Evolutionary conservation across 2,797 vertebrate genomes (phyloP).

Genomic region (Smutsia gigantea): DNA sequence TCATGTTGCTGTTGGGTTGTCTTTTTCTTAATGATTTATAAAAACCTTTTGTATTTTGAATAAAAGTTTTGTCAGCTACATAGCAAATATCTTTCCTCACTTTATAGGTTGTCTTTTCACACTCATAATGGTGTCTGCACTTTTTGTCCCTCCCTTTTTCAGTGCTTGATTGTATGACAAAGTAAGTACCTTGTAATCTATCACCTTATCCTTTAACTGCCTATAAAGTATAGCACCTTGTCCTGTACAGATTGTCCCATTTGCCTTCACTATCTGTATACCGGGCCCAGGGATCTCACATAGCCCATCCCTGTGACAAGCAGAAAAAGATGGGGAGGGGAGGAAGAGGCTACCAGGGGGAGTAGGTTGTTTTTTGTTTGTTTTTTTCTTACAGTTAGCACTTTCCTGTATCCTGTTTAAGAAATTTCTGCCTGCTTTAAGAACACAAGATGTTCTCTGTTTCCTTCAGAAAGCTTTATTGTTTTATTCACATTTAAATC

Average conservation of each 20-base stretch:
- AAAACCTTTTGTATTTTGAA: not conserved
- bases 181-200: not conserved
- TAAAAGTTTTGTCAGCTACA: not conserved
- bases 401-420: slow-evolving; percentile 19
- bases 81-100: not conserved
- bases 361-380: not conserved
- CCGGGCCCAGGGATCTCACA: not conserved
- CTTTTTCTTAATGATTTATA: slow-evolving; percentile 13
- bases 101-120: not conserved
- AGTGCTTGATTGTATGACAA: no score
- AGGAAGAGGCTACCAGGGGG: no score
- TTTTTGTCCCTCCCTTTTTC: no score
- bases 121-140: not conserved
- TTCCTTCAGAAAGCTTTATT: slow-evolving; percentile 48
- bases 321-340: not conserved
- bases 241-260: not conserved
- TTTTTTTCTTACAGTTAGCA: not conserved
- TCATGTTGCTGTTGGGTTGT: not conserved
- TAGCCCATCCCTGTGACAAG: not conserved
- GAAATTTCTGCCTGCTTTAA: not conserved
- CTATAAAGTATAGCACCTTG: not conserved
- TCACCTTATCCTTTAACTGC: not conserved
- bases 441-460: slow-evolving; percentile 14
- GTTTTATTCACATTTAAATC: slow-evolving; percentile 56
- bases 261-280: not conserved